phyloP scores from a whole-genome alignment of 2,113 vertebrate species.

The Paramisgurnus dabryanus region DNA sequence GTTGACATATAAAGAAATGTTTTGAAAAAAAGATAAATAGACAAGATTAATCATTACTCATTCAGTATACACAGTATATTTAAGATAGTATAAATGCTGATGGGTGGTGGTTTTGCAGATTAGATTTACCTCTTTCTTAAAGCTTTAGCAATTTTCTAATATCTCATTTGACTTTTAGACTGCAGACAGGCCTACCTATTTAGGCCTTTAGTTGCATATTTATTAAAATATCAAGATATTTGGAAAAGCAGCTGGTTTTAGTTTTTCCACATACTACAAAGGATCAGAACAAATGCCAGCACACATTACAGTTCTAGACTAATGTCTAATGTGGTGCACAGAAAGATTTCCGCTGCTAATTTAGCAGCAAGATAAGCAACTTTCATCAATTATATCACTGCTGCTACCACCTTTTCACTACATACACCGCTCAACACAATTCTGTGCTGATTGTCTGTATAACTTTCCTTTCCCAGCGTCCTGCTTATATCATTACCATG shows the following conservation, averaged over 20 bases:
- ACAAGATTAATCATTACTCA: background rate
- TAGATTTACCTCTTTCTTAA: constrained; percentile 5
- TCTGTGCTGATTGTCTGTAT: background rate
- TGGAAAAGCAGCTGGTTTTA: constrained; percentile 61
- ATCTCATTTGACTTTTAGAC: background rate
- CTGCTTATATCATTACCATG: constrained; percentile 25
- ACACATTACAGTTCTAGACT: constrained; percentile 58
- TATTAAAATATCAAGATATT: too few relatives aligned
- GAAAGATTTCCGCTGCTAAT: constrained; percentile 61
- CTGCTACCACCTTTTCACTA: constrained; percentile 50
- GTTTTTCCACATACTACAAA: constrained; percentile 65
- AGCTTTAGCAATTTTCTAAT: background rate
- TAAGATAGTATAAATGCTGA: background rate
- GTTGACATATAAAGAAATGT: constrained; percentile 47
- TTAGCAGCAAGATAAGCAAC: constrained; percentile 58
- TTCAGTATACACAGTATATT: too few relatives aligned
- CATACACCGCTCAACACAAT: background rate
- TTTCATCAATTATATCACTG: constrained; percentile 47
- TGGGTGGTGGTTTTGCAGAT: background rate
- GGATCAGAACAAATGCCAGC: constrained; percentile 61
- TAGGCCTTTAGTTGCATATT: background rate
- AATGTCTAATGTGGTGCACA: constrained; percentile 60
- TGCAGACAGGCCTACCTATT: constrained; percentile 26
- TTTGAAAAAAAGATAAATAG: constrained; percentile 7
- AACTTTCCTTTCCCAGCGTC: constrained; percentile 14